Conservation (phyloP, 2,113 vertebrate genomes). For the Dromiciops gliroides region DNA sequence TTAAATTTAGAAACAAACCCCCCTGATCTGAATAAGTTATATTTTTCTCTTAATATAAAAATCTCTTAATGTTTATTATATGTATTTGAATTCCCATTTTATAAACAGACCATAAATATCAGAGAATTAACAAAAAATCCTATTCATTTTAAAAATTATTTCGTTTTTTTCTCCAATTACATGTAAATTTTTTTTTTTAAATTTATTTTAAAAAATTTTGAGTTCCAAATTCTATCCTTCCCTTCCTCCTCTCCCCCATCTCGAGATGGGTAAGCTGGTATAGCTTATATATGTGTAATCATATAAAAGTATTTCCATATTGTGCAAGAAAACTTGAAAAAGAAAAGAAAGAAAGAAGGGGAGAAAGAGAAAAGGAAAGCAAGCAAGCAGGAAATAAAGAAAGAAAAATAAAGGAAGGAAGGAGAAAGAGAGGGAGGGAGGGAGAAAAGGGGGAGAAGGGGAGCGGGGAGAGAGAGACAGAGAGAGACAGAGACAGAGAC, state of each 20-base stretch:
- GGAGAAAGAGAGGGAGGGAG: too few relatives aligned
- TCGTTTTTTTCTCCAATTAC: too few relatives aligned
- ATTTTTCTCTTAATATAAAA: background rate
- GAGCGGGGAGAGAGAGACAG: too few relatives aligned
- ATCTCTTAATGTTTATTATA: slow-evolving; percentile 27
- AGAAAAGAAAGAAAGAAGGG: background rate
- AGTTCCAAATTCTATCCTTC: background rate
- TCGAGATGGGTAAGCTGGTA: background rate
- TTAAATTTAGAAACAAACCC: background rate
- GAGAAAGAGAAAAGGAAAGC: too few relatives aligned
- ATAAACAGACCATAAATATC: slow-evolving; percentile 5
- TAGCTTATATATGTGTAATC: background rate
- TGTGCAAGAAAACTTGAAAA: background rate
- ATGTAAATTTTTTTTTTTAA: background rate
- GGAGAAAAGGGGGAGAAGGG: too few relatives aligned
- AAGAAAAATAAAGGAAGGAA: too few relatives aligned
- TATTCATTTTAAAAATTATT: too few relatives aligned
- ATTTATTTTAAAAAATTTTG: background rate
- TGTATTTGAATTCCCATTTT: slow-evolving; percentile 9
- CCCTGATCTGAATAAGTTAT: background rate
- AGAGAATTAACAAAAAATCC: background rate
- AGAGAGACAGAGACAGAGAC: too few relatives aligned
- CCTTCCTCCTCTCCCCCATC: background rate
- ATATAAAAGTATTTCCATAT: background rate
- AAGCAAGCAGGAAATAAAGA: too few relatives aligned